Evolutionary conservation across 2,797 vertebrate genomes (phyloP).

Genomic region (Amniataba percoides): DNA sequence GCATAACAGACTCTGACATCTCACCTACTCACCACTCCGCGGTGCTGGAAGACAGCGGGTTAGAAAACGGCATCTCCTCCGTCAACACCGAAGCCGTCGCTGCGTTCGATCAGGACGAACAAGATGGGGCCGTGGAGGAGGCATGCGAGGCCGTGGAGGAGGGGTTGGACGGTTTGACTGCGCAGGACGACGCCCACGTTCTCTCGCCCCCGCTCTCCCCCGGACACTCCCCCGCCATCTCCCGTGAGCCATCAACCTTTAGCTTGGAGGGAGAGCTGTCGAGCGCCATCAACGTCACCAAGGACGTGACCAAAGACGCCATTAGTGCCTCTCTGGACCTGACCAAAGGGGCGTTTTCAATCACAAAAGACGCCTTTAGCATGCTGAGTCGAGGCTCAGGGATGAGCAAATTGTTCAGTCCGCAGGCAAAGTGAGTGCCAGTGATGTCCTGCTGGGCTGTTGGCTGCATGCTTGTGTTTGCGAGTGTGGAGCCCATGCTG

Average conservation of each 20-base stretch:
- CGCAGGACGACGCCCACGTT: conserved; percentile 46
- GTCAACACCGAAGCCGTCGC: neutral
- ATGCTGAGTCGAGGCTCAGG: conserved; percentile 91
- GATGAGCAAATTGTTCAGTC: conserved; percentile 92
- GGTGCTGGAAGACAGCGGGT: conserved; percentile 76
- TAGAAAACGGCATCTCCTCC: conserved; percentile 72
- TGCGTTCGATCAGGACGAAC: conserved; percentile 79
- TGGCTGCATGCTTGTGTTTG: conserved; percentile 23
- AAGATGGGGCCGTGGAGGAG: conserved; percentile 87
- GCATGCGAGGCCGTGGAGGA: conserved; percentile 90
- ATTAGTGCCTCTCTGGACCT: conserved; percentile 92
- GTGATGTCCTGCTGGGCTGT: conserved; percentile 39
- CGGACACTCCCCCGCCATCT: conserved; percentile 67
- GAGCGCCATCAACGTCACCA: conserved; percentile 91
- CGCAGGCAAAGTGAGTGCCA: conserved; percentile 74
- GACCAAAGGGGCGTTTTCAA: conserved; percentile 95
- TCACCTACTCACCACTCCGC: conserved; percentile 82
- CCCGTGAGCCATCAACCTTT: conserved; percentile 79
- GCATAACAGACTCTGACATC: conserved; percentile 91
- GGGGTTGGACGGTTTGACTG: conserved; percentile 54
- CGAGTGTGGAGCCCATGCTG: conserved; percentile 33
- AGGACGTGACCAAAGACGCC: conserved; percentile 95
- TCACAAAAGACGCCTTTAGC: conserved; percentile 95
- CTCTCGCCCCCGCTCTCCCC: conserved; percentile 77
- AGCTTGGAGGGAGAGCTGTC: conserved; percentile 93